Evolutionary conservation across 2,797 vertebrate genomes (phyloP).

Genomic region (Apodemus agrarius): DNA sequence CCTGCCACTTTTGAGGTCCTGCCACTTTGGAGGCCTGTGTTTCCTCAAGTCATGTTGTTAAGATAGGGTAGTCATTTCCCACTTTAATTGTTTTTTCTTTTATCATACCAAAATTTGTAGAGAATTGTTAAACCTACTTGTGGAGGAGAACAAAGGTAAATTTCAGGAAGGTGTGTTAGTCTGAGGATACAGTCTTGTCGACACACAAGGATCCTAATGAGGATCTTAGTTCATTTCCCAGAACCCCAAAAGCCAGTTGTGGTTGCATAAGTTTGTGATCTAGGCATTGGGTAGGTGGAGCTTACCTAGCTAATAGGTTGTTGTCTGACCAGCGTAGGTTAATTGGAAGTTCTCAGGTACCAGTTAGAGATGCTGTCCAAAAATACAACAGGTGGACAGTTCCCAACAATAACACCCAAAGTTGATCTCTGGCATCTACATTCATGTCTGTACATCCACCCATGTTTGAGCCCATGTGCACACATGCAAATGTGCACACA

Average conservation of each 20-base stretch:
- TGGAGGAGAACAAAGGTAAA: slow-evolving; percentile 54
- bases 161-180: slow-evolving; percentile 3
- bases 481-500: too few species aligned
- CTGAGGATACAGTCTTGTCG: background rate
- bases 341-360: background rate
- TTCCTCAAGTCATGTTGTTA: slow-evolving; percentile 6
- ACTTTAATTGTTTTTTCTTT: slow-evolving; percentile 37
- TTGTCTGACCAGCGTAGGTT: background rate
- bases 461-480: too few species aligned
- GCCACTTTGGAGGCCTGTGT: background rate
- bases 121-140: slow-evolving; percentile 42
- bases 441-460: background rate
- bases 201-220: background rate
- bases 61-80: slow-evolving; percentile 3
- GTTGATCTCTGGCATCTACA: background rate
- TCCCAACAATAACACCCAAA: background rate
- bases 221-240: background rate
- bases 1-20: background rate
- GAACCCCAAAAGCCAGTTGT: background rate
- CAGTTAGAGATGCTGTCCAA: background rate
- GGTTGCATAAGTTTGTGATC: background rate
- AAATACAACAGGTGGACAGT: background rate
- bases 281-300: background rate
- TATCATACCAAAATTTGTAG: slow-evolving; percentile 40
- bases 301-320: too few species aligned